phyloP scores from a whole-genome alignment of 2,113 vertebrate genomes.

The Eclectus roratus region DNA sequence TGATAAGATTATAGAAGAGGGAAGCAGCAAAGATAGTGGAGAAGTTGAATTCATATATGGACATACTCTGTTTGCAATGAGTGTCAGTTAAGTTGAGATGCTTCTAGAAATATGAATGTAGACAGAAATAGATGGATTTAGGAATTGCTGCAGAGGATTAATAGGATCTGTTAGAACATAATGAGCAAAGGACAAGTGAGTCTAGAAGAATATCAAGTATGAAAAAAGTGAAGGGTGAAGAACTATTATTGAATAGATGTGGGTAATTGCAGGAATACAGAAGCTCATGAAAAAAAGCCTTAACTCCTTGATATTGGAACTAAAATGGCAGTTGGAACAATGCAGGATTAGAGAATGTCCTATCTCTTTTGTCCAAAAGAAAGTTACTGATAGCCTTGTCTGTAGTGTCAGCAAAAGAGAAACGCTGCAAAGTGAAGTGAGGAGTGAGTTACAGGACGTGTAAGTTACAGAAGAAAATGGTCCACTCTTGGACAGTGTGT shows the following conservation, averaged over 20 bases:
- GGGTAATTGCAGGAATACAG: background rate
- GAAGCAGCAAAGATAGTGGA: background rate
- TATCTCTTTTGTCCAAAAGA: background rate
- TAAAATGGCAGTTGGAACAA: background rate
- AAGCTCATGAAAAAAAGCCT: background rate
- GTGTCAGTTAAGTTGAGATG: background rate
- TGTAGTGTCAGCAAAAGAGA: background rate
- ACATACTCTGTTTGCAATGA: background rate
- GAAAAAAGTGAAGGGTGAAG: background rate
- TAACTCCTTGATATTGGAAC: background rate
- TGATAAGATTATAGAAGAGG: background rate
- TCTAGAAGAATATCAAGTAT: background rate
- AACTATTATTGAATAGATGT: background rate
- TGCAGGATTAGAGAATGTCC: background rate
- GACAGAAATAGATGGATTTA: background rate
- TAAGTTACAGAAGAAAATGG: background rate
- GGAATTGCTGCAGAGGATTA: background rate
- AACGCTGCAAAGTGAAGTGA: background rate
- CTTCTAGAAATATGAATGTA: background rate
- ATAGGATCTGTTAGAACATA: background rate
- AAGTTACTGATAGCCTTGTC: background rate
- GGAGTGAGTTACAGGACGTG: background rate
- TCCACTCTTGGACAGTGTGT: background rate
- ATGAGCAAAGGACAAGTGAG: background rate
- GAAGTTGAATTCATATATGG: background rate